Conservation (phyloP, 2,888 invertebrate genomes). For the Neuroscelio doddi region DNA sequence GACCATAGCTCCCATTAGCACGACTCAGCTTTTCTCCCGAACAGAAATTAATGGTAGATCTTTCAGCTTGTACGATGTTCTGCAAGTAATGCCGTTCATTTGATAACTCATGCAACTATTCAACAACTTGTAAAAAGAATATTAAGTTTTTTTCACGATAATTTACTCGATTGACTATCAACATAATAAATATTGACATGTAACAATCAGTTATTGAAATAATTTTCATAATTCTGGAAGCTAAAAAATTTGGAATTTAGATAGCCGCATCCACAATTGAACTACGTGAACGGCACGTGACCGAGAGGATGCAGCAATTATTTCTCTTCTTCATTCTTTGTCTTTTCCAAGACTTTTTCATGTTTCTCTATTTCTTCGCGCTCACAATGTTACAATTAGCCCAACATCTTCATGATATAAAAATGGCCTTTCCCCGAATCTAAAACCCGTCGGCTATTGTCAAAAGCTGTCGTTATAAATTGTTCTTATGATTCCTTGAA, state of each 20-base stretch:
- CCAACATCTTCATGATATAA: constrained; percentile 61
- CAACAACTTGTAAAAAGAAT: constrained; percentile 19
- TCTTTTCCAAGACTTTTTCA: constrained; percentile 37
- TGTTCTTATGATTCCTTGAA: constrained; percentile 58
- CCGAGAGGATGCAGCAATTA: constrained; percentile 67
- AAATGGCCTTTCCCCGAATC: constrained; percentile 67
- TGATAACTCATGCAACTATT: constrained; percentile 37
- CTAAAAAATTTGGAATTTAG: constrained; percentile 10
- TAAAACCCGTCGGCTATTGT: constrained; percentile 61
- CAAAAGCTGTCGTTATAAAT: constrained; percentile 69
- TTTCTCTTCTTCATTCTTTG: constrained; percentile 25
- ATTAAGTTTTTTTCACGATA: not conserved
- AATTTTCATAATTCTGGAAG: no score
- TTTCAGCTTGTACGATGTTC: constrained; percentile 44
- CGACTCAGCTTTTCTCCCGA: constrained; percentile 65
- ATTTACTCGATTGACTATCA: no score
- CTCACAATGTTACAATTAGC: constrained; percentile 63
- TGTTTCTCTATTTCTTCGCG: constrained; percentile 49
- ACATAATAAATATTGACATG: no score
- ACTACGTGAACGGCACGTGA: constrained; percentile 67
- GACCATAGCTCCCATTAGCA: constrained; percentile 70
- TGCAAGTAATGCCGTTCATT: constrained; percentile 46
- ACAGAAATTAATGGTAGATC: constrained; percentile 70
- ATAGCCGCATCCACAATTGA: constrained; percentile 57
- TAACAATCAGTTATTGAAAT: no score